Conservation (phyloP, 1,140 invertebrate species). For the Formica exsecta region DNA sequence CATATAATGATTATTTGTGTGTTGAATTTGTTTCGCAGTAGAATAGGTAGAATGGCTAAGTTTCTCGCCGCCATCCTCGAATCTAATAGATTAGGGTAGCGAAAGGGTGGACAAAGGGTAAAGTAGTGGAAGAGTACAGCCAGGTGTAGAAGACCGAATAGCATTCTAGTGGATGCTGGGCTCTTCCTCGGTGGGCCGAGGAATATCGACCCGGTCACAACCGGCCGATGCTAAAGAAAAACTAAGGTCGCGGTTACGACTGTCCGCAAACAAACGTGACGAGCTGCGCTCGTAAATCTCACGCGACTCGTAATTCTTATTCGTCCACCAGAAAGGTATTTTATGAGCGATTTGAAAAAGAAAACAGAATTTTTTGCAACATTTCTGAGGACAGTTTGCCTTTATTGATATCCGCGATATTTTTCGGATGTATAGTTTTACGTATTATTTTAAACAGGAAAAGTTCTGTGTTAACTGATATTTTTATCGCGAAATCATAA, state of each 20-base stretch:
- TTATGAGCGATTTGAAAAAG: constrained; percentile 25
- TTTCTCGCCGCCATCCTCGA: constrained; percentile 4
- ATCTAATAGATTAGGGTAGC: constrained; percentile 12
- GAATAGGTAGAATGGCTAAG: neutral
- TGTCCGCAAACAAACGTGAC: constrained; percentile 48
- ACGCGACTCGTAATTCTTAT: constrained; percentile 18
- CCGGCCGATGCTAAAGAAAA: constrained; percentile 72
- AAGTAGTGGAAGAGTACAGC: constrained; percentile 51
- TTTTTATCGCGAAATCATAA: neutral
- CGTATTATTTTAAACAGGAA: neutral
- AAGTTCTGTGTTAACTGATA: neutral
- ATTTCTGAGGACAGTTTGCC: neutral
- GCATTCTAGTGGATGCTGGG: constrained; percentile 73
- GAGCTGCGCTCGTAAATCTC: constrained; percentile 52
- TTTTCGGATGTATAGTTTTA: neutral
- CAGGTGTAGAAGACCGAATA: constrained; percentile 64
- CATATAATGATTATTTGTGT: neutral
- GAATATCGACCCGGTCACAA: constrained; percentile 75
- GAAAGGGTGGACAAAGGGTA: constrained; percentile 10
- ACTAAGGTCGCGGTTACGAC: constrained; percentile 74
- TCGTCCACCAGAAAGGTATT: constrained; percentile 7
- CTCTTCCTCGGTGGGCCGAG: constrained; percentile 66
- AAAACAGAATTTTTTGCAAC: neutral
- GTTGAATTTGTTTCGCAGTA: neutral
- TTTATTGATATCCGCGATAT: neutral